Evolutionary conservation across 2,888 invertebrate species (phyloP).

Genomic region (Eugnorisma glareosa): DNA sequence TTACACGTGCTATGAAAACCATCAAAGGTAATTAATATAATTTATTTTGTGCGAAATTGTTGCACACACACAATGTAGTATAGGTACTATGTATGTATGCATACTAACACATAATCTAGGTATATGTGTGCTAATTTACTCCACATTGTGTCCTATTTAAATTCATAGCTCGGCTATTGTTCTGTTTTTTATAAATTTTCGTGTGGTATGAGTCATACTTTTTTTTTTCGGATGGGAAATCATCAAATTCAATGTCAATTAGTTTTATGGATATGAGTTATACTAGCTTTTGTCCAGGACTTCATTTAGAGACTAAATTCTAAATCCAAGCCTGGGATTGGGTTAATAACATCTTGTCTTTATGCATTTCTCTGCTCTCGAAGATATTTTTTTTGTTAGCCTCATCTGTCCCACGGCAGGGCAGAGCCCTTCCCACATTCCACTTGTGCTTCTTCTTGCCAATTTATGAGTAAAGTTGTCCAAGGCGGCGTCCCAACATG

Average conservation of each 20-base stretch:
- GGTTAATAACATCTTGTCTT: no score
- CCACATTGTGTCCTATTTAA: slow-evolving; percentile 51
- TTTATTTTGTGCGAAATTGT: slow-evolving; percentile 27
- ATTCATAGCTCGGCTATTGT: slow-evolving; percentile 50
- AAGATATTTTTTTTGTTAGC: not conserved
- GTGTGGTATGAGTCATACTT: slow-evolving; percentile 32
- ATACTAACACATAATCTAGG: not conserved
- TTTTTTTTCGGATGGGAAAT: no score
- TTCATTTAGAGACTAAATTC: not conserved
- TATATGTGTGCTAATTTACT: slow-evolving; percentile 51
- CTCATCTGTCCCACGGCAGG: not conserved
- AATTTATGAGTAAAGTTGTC: not conserved
- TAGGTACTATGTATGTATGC: not conserved
- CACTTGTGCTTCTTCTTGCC: not conserved
- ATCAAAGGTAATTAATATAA: not conserved
- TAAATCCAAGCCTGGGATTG: not conserved
- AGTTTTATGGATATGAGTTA: not conserved
- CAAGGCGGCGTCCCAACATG: no score
- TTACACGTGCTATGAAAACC: slow-evolving; percentile 29
- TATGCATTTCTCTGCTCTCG: not conserved
- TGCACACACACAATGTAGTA: not conserved
- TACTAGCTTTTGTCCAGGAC: not conserved
- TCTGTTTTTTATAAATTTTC: slow-evolving; percentile 40
- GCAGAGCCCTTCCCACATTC: not conserved
- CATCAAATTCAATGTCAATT: slow-evolving; percentile 41